Evolutionary conservation across 2,888 invertebrate species (phyloP), one percentile per base, ranked within the genome.

Genomic region (Pterostichus madidus): DNA sequence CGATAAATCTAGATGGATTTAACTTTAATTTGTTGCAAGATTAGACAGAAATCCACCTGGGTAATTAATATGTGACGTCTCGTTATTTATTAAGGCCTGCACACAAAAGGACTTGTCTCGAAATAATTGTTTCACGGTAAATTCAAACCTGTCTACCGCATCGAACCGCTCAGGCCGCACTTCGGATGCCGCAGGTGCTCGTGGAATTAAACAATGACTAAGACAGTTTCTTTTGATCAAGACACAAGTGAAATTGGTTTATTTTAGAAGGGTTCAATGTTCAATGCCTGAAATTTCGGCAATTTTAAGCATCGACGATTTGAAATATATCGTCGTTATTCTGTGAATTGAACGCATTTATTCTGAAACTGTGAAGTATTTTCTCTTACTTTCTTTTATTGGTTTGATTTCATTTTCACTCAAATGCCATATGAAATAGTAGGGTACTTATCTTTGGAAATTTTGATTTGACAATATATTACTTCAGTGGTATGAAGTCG

Each of bases 1-100:
- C 49, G 24, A 68, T 80, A 80, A 80, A 80, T 80, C 80, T 80
- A 80, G 56, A 80, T 49, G 71, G 80, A 80, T 80, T 80, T 71
- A 24, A 31, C 32, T 24, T 80, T 71, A 80, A 80, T 71, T 80
- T 80, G 80, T 80, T 80, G 71, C 17, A 80, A 71, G 64, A 80
- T 80, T 80, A 80, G 71, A 53, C 7, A 52, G 49, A 71, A 79
- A 53, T 71, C 80, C 80, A 80, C 64, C 68, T 80, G 39, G 80
- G 71, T 80, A 80, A 80, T 80, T 80, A 80, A 80, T 80, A 80
- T 80, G 80, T 80, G 80, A 71, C 80, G 71, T 80, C 44, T 52
- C 53, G 68, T 71, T 71, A 80, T 80, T 80, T 80, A 80, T 80
- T 80, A 80, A 68, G 17, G 71, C 64, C 5, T n/a, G 44, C 49